These are phyloP conservation scores for Rhinophrynus dorsalis DNA, from an alignment of 2,797 vertebrate species.

Conservation along the genomic window DNA sequence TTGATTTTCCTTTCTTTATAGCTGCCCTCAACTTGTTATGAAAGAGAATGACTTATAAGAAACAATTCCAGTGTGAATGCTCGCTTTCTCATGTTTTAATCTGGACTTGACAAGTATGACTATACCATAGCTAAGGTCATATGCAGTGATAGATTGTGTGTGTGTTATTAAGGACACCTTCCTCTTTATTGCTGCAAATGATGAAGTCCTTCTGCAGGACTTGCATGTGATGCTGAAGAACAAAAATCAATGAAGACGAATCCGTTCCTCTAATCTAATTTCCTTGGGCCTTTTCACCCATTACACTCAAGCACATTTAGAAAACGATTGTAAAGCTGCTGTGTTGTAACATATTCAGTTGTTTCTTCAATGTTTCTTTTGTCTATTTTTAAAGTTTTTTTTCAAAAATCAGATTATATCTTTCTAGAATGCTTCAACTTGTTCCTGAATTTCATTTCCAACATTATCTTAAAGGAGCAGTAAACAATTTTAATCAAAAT, in stretches of 20 bases:
- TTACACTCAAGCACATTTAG: neutral
- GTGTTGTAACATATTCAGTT: neutral
- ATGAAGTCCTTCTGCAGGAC: constrained; percentile 5
- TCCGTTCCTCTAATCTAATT: constrained; percentile 13
- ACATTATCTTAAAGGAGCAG: too few relatives aligned
- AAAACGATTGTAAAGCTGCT: neutral
- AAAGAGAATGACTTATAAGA: constrained; percentile 24
- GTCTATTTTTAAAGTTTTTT: too few relatives aligned
- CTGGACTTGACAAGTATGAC: constrained; percentile 20
- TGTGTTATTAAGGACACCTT: constrained; percentile 16
- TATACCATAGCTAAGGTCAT: constrained; percentile 12
- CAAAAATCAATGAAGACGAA: constrained; percentile 19
- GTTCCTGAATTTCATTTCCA: too few relatives aligned
- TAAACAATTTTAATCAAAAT: too few relatives aligned
- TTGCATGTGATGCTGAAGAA: neutral
- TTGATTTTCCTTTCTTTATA: constrained; percentile 5
- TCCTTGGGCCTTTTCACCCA: neutral
- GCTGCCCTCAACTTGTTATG: constrained; percentile 29
- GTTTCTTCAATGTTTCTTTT: neutral
- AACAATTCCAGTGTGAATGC: neutral
- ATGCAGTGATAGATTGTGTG: constrained; percentile 19
- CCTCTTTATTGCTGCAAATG: constrained; percentile 27
- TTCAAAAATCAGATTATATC: too few relatives aligned
- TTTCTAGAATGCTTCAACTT: too few relatives aligned
- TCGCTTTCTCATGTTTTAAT: constrained; percentile 24